phyloP scores from a whole-genome alignment of 2,797 vertebrate species.

The Mareca strepera region DNA sequence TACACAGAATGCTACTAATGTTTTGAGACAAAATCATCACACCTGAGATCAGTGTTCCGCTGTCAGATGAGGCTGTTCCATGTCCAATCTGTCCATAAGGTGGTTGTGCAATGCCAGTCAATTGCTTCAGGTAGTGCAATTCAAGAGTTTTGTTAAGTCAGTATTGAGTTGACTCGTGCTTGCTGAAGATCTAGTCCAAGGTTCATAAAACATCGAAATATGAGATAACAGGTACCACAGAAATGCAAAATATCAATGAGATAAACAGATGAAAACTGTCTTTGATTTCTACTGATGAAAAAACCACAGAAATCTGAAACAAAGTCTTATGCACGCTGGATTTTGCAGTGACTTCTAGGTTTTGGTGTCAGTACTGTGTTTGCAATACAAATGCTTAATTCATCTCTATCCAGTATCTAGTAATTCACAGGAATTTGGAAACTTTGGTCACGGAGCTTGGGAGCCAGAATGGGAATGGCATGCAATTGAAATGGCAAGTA shows the following conservation, averaged over 20 bases:
- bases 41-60: not conserved
- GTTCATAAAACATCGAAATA: not conserved
- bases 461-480: not conserved
- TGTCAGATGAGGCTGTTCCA: not conserved
- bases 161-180: not conserved
- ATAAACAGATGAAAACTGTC: not conserved
- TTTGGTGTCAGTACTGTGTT: not conserved
- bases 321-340: not conserved
- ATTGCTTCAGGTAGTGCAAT: not conserved
- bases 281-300: not conserved
- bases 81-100: not conserved
- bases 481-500: not conserved
- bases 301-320: not conserved
- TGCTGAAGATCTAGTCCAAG: not conserved
- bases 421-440: not conserved
- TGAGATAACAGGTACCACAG: not conserved
- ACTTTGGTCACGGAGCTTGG: not conserved
- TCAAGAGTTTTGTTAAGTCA: not conserved
- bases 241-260: not conserved
- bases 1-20: not conserved
- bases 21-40: not conserved
- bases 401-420: not conserved
- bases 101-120: not conserved
- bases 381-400: not conserved
- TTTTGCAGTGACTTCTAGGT: not conserved